Conservation (phyloP, 2,888 invertebrate genomes). For the Mantis religiosa region DNA sequence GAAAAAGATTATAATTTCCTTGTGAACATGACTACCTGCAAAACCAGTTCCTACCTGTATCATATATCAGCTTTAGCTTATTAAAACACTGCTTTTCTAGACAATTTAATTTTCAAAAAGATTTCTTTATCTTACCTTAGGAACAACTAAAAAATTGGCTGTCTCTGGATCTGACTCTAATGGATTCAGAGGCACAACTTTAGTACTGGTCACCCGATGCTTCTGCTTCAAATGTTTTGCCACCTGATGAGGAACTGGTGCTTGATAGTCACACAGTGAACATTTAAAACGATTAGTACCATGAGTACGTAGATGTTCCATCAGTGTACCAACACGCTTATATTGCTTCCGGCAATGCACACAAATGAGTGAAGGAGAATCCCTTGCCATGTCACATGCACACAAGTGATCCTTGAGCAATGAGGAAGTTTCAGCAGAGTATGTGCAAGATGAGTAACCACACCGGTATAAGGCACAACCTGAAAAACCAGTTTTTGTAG, state of each 20-base stretch:
- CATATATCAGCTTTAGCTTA: too few relatives aligned
- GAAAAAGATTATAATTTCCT: too few relatives aligned
- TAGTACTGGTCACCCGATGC: conserved; percentile 43
- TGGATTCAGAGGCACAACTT: conserved; percentile 41
- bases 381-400: conserved; percentile 40
- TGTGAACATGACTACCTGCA: too few relatives aligned
- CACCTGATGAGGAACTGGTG: conserved; percentile 38
- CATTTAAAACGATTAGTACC: conserved; percentile 57
- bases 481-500: conserved; percentile 39
- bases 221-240: conserved; percentile 50
- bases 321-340: conserved; percentile 36
- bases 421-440: conserved; percentile 39
- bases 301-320: conserved; percentile 58
- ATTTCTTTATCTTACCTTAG: conserved; percentile 32
- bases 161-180: conserved; percentile 45
- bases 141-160: conserved; percentile 50
- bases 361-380: conserved; percentile 46
- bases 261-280: conserved; percentile 51
- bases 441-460: conserved; percentile 46
- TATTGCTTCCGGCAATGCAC: conserved; percentile 50
- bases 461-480: conserved; percentile 53
- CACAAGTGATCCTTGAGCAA: conserved; percentile 42
- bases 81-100: too few relatives aligned
- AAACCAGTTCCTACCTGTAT: too few relatives aligned
- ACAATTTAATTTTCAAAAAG: conserved; percentile 33